Percentiles rank a stretch among this genome's conserved stretches.
Conservation (phyloP, 1,140 invertebrate genomes). For the Dreissena rostriformis region DNA sequence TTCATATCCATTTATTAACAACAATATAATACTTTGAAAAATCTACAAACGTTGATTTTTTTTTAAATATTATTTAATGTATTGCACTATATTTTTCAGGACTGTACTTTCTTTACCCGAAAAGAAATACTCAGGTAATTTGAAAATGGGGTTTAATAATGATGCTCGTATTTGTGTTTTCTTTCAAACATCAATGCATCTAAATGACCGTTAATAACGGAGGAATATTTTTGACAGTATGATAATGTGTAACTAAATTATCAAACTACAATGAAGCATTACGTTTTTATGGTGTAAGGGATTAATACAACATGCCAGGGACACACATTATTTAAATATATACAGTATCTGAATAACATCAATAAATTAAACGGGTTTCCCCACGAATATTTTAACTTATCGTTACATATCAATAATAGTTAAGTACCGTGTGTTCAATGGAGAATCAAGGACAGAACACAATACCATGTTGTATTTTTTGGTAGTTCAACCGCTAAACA, state of each 20-base stretch:
- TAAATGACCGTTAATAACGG: not conserved
- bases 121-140: constrained; percentile 83
- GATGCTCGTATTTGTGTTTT: not conserved
- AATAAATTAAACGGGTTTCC: too few species aligned
- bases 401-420: too few species aligned
- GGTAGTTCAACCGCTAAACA: too few species aligned
- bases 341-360: too few species aligned
- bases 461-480: too few species aligned
- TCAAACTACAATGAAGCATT: not conserved
- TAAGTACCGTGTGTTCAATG: too few species aligned
- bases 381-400: too few species aligned
- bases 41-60: too few species aligned
- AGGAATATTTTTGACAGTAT: not conserved
- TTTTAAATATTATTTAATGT: too few species aligned
- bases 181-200: not conserved
- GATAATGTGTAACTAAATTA: not conserved
- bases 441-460: too few species aligned
- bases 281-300: not conserved
- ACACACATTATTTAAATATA: not conserved
- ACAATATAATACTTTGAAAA: too few species aligned
- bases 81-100: constrained; percentile 75
- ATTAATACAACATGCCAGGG: not conserved
- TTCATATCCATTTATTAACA: too few species aligned
- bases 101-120: constrained; percentile 84
- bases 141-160: not conserved